Base-by-base conservation (phyloP, 1,140 invertebrate genomes). In the Calephelis virginiensis region DNA sequence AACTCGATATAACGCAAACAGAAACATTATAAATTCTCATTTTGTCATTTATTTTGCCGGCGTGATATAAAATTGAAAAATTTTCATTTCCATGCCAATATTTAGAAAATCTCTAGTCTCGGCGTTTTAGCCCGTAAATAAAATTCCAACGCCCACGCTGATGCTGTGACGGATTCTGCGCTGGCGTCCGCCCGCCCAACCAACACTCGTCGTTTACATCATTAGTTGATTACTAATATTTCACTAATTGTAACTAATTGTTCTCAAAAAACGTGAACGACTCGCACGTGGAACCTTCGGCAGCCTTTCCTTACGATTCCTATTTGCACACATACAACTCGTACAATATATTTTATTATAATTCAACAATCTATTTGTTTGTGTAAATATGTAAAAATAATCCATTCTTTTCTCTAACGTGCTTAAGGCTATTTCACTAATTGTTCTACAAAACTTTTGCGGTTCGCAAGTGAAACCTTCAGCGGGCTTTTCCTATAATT, bases 81-180 rank as follows among this genome's bases (percentile, higher is more conserved):
- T 71, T 69, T 64, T 71, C 63, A 73, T 75, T 75, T 68, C 67
- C 73, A 75, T 76, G 74, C 73, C 72, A 76, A 81, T 70, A 67
- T 66, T 67, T 72, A 75, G 76, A 81, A 78, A 75, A 70, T 76
- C 73, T 82, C 75, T 85, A 82, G 76, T 72, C 63, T 64, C 69
- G 68, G 75, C 74, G 76, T 81, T 82, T 59, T 70, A 70, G 75
- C 76, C 81, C 82, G 82, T 86, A 86, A 84, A 89, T 85, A 85
- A 85, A 83, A 86, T 85, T 78, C 76, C 74, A 75, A 70, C 78
- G 64, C 86, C 82, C 79, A 85, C 85, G 79, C 82, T 63, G 66
- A 56, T 66, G 68, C 66, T 66, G 68, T 65, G 72, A 70, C 73
- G 66, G 72, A 66, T 61, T 69, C 67, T 68, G 67, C 69, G 69